phyloP scores from a whole-genome alignment of 2,888 invertebrate genomes.

The Scaptomyza tumidula region DNA sequence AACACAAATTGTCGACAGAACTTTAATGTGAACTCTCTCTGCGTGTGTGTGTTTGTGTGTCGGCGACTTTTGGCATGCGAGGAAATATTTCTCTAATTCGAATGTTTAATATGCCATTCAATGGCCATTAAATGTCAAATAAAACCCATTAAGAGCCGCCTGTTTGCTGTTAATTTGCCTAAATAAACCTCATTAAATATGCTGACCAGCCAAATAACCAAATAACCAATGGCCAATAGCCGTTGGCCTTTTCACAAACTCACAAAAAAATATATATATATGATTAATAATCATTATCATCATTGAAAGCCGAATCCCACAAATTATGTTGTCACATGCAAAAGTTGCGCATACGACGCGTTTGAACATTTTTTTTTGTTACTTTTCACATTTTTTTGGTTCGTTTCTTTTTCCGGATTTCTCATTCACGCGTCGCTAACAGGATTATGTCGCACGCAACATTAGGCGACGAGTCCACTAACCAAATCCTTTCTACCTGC shows the following conservation, averaged over 20 bases:
- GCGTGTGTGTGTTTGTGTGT: not conserved
- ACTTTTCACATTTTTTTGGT: not conserved
- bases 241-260: slow-evolving; percentile 23
- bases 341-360: slow-evolving; percentile 59
- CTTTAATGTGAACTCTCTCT: slow-evolving; percentile 2
- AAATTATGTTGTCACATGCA: slow-evolving; percentile 80
- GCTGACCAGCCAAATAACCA: slow-evolving; percentile 60
- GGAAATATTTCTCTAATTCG: slow-evolving; percentile 30
- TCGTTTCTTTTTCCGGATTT: slow-evolving; percentile 13
- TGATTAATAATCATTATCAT: slow-evolving; percentile 67
- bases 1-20: slow-evolving; percentile 35
- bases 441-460: slow-evolving; percentile 77
- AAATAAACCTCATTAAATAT: slow-evolving; percentile 76
- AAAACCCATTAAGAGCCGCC: slow-evolving; percentile 56
- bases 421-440: slow-evolving; percentile 73
- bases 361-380: not conserved
- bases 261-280: slow-evolving; percentile 26
- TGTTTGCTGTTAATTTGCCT: slow-evolving; percentile 62
- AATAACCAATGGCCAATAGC: slow-evolving; percentile 39
- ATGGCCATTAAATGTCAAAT: slow-evolving; percentile 75
- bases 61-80: slow-evolving; percentile 64
- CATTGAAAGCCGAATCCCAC: slow-evolving; percentile 53
- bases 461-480: slow-evolving; percentile 51
- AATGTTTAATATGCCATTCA: slow-evolving; percentile 66
- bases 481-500: slow-evolving; percentile 51